Percentiles rank a stretch among this genome's conserved stretches.
These are phyloP conservation scores for Seriola rivoliana DNA, from an alignment of 2,113 vertebrate species.

Conservation along the genomic window DNA sequence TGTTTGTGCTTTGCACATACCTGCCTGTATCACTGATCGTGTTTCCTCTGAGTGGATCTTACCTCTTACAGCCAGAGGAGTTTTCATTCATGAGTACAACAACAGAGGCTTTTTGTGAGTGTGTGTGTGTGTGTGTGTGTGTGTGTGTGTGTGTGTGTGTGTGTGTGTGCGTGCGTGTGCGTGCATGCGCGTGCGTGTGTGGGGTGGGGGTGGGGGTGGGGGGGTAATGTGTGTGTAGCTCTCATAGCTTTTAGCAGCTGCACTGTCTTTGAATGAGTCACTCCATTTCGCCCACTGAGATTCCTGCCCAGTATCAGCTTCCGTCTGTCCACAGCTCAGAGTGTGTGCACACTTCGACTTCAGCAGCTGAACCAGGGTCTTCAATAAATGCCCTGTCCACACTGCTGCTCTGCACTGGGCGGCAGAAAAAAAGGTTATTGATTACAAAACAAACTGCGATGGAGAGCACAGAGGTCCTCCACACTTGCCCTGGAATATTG, in stretches of 20 bases:
- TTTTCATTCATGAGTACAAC: constrained; percentile 51
- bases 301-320: constrained; percentile 25
- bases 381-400: constrained; percentile 46
- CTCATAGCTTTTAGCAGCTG: constrained; percentile 61
- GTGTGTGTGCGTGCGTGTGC: constrained; percentile 27
- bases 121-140: neutral
- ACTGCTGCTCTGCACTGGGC: neutral
- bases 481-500: constrained; percentile 15
- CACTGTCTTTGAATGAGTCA: constrained; percentile 53
- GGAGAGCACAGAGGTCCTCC: constrained; percentile 10
- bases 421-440: constrained; percentile 43
- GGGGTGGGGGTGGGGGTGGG: constrained; percentile 3
- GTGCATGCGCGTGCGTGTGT: neutral
- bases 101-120: constrained; percentile 39
- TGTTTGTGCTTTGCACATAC: neutral
- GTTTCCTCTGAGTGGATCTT: constrained; percentile 38
- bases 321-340: constrained; percentile 8
- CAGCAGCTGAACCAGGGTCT: constrained; percentile 40
- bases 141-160: constrained; percentile 10
- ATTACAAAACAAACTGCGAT: constrained; percentile 44
- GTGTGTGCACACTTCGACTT: constrained; percentile 23
- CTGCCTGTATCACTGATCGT: constrained; percentile 16
- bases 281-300: constrained; percentile 31
- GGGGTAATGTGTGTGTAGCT: constrained; percentile 8
- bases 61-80: constrained; percentile 15